Evolutionary conservation across 2,888 invertebrate genomes (phyloP), one percentile per base, ranked within the genome.

Genomic region (Metallyticus violacea): DNA sequence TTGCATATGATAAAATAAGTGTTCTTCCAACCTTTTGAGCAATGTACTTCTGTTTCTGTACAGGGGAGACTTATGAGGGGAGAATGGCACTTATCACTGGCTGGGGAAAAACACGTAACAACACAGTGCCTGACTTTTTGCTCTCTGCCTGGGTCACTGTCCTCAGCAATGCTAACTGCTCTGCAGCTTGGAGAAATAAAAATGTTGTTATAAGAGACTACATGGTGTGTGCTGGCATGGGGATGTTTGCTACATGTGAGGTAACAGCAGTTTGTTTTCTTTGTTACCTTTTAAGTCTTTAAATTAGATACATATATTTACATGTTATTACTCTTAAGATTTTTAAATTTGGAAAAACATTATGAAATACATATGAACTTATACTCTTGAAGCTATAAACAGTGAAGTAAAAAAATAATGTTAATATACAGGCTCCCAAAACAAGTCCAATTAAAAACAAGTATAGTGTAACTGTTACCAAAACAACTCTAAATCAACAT

Each of bases 141-240:
- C n/a, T 86, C 15, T 80, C 81, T 76, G 88, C 84, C 2, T n/a
- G 77, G 9, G 84, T 88, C 15, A 81, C 84, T 9, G 83, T 87
- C 6, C 85, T 88, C 29, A 86, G 82, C 85, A 85, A 86, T 26
- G 62, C 86, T 15, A 28, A 80, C 62, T 88, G 88, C 76, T 78
- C 28, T 29, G 40, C 76, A 15, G 80, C 77, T 30, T 88, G 88
- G 88, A 40, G 9, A 7, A 9, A 9, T 2, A 9, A n/a, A 7
- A 85, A 76, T 15, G 79, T 85, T 7, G 79, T 28, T 6, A 87
- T 87, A 15, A 27, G 26, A 9, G 86, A 85, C 40, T 40, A 29
- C 62, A 86, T 87, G 86, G 25, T 88, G n/a, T 88, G 88, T 26
- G 86, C 87, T 7, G 88, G 87, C 7, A 62, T 82, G n/a, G 85